Base-by-base conservation (phyloP, 2,888 invertebrate species). In the Nesidiocoris tenuis region DNA sequence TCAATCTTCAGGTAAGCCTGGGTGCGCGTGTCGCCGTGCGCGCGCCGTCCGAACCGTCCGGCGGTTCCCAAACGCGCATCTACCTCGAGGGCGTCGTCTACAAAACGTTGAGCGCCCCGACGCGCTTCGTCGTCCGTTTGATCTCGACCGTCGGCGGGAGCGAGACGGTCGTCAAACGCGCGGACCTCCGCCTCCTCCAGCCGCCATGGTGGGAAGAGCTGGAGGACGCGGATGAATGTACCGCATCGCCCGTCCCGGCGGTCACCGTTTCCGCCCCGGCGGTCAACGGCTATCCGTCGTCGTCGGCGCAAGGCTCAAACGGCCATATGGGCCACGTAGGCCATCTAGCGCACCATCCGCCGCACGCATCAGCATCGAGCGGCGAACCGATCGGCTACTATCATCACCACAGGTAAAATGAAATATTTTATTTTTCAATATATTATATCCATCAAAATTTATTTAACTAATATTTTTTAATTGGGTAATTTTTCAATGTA, bases 161-260 rank as follows among this genome's bases (percentile, higher is more conserved):
- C 75, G 85, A 86, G 82, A 87, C 89, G 80, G 89, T 91, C 81
- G 94, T 96, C 78, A 92, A 94, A 82, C 88, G 98, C 55, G 95
- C 97, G 2, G 95, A 96, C 83, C 86, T 98, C 77, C 88, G 98
- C 22, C 87, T 98, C 23, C 86, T 97, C 80, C 89, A 92, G 82
- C 96, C 97, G 17, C 98, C 98, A 0, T 98, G 98, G 98, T 94
- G 92, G 85, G 98, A 98, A 82, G 98, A 98, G 85, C 84, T 98
- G 18, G 77, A 78, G 39, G 78, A 77, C 71, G 74, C 23, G 19
- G 78, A 79, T 9, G 76, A 74, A 0, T 39, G 39, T 39, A 12
- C 39, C 12, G 39, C 12, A 39, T 39, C 39, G 23, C 24, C 23
- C 21, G 23, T 64, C 22, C 61, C 17, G 54, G 25, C 18, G 12